A percentile compares a stretch with the other conserved stretches of the same genome.
These are phyloP conservation scores for Copsychus sechellarum DNA, from an alignment of 2,113 vertebrate species.

Conservation along the genomic window DNA sequence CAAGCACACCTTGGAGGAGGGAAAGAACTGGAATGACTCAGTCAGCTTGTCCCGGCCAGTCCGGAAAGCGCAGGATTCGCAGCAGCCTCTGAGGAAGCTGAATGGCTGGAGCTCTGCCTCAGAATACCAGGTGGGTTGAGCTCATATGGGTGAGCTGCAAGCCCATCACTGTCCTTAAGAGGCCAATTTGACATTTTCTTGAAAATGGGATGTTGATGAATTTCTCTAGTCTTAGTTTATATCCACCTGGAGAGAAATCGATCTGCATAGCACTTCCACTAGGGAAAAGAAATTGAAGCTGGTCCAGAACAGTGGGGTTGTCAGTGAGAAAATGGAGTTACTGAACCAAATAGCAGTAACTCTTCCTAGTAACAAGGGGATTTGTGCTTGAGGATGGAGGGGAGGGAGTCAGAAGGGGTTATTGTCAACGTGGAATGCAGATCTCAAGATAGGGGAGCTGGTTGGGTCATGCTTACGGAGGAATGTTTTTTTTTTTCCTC, in stretches of 20 bases:
- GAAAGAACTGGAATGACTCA: constrained; percentile 73
- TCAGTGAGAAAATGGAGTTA: not conserved
- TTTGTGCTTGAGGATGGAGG: not conserved
- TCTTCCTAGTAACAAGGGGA: not conserved
- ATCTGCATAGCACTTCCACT: not conserved
- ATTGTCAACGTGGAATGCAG: not conserved
- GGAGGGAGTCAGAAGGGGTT: not conserved
- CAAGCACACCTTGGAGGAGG: constrained; percentile 81
- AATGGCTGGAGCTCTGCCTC: constrained; percentile 78
- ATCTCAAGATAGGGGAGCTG: not conserved
- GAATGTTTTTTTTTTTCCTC: not conserved
- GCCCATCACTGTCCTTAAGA: not conserved
- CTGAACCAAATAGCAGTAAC: not conserved
- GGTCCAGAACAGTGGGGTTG: not conserved
- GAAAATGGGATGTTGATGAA: not conserved
- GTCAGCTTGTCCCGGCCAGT: constrained; percentile 47
- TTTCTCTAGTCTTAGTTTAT: not conserved
- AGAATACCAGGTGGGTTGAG: constrained; percentile 82
- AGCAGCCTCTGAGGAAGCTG: constrained; percentile 78
- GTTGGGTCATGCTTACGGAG: not conserved
- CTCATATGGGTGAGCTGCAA: not conserved
- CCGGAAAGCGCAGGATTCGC: constrained; percentile 77
- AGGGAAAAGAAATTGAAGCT: not conserved
- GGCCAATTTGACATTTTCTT: not conserved
- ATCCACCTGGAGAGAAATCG: not conserved